Evolutionary conservation across 2,113 vertebrate species (phyloP).

Genomic region (Semnornis frantzii): DNA sequence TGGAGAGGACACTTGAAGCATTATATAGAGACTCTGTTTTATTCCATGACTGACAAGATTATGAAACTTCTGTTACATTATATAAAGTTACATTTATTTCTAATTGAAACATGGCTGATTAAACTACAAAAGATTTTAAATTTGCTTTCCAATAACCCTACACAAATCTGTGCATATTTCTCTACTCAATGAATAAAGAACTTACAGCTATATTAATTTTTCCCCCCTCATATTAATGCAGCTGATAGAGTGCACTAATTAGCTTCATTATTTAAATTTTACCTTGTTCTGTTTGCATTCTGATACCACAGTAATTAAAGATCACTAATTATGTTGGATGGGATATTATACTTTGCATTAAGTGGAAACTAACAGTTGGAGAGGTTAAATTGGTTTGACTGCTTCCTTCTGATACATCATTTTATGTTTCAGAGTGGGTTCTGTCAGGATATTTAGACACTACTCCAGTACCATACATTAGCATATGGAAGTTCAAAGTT

Average conservation of each 20-base stretch:
- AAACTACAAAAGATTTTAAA: neutral
- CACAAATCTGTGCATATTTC: neutral
- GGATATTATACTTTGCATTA: neutral
- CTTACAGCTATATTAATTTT: neutral
- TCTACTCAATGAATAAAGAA: neutral
- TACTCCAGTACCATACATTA: neutral
- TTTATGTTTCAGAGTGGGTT: neutral
- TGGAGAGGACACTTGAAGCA: neutral
- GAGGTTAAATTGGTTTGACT: neutral
- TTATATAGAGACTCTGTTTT: neutral
- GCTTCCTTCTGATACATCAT: neutral
- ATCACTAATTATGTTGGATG: neutral
- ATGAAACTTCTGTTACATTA: neutral
- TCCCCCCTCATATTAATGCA: neutral
- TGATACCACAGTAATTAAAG: neutral
- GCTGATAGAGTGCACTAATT: neutral
- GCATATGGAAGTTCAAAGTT: neutral
- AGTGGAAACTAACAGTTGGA: neutral
- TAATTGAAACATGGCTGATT: neutral
- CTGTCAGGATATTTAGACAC: neutral
- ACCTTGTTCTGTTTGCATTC: neutral
- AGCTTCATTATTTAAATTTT: neutral
- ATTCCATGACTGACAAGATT: neutral
- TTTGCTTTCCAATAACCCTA: neutral
- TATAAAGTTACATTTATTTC: neutral